These are phyloP conservation scores for Manis crassicaudata DNA, from an alignment of 2,797 vertebrate species.

Conservation along the genomic window DNA sequence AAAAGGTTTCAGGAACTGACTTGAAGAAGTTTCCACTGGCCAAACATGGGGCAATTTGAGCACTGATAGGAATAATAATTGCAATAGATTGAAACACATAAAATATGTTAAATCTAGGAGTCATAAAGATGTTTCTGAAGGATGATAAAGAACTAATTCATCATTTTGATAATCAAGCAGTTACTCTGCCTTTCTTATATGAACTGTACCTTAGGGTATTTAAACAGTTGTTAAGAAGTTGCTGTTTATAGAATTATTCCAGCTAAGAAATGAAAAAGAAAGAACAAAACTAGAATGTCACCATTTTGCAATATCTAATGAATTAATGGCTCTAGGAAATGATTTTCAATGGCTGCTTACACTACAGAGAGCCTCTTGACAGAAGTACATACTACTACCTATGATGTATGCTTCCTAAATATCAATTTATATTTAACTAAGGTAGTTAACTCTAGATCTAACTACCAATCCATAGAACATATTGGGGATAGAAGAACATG, in stretches of 20 bases:
- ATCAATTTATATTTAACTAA: neutral
- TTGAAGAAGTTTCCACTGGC: neutral
- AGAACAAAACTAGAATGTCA: neutral
- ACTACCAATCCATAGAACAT: neutral
- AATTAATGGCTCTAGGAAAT: neutral
- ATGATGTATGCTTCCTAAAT: neutral
- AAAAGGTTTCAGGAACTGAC: neutral
- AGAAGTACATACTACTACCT: neutral
- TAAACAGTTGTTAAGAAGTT: neutral
- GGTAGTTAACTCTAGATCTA: neutral
- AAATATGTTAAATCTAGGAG: neutral
- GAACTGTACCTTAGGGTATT: neutral
- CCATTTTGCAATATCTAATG: neutral
- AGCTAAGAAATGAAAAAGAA: neutral
- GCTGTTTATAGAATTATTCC: neutral
- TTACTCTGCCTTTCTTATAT: neutral
- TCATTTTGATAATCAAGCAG: neutral
- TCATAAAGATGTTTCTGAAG: neutral
- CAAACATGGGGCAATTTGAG: neutral
- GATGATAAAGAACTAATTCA: neutral
- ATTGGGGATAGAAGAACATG: neutral
- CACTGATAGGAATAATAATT: neutral
- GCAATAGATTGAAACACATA: neutral
- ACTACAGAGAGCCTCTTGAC: neutral
- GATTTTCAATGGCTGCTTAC: neutral